Base-by-base conservation (phyloP, 1,140 invertebrate genomes). In the Nixonia krombeini region DNA sequence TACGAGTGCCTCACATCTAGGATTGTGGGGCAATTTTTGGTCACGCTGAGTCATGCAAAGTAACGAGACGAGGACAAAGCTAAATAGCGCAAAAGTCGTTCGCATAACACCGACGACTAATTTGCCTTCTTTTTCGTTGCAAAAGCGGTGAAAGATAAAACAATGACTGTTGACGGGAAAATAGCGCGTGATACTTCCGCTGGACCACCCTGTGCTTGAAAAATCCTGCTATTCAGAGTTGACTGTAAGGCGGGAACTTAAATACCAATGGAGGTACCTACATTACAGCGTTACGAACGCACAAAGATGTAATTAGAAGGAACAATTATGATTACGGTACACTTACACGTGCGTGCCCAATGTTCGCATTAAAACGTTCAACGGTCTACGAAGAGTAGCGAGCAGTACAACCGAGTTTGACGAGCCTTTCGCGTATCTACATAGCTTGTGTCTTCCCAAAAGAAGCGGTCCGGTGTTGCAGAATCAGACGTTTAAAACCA, bases 281-380 rank as follows among this genome's bases (percentile, higher is more conserved):
- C 8, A 8, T 2, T 31, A 8, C 10, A 31, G 21, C 6, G 21
- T 21, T 21, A 28, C 12, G 26, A 28, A 44, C 12, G 41, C 16
- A 12, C 9, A 35, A 18, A 17, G 9, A 28, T 37, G 46, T 76
- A 78, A 77, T 77, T 77, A 72, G 51, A 75, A 52, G 64, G 49
- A 77, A 77, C 70, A 77, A 80, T 80, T 80, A 80, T 76, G 55
- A 70, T 77, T 78, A 74, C 78, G 78, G 78, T 80, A 80, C 63
- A 76, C 64, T 33, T 57, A 47, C 65, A 73, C 73, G 66, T 71
- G 73, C 66, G 61, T 64, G 63, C 55, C 57, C 40, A 40, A 57
- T 64, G 26, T 35, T 55, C 44, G 9, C 41, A 26, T 44, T 25
- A 25, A 8, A 50, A 40, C 56, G 37, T 29, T 44, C 23, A 52